Conservation (phyloP, 2,888 invertebrate species). For the Prosopocoilus inquinatus region DNA sequence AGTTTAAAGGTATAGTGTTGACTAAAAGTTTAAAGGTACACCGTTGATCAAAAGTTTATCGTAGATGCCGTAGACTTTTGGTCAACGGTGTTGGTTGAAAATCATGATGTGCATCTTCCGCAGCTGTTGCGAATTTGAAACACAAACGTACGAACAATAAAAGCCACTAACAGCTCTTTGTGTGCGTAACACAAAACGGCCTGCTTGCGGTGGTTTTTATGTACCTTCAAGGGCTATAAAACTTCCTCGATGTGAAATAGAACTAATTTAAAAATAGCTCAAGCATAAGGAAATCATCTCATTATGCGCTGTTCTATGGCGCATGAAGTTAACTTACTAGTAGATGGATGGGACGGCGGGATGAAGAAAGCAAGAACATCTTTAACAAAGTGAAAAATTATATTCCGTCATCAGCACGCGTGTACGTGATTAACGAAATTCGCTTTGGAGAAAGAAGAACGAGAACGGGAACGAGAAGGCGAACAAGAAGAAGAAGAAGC, state of each 20-base stretch:
- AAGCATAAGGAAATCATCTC: conserved; percentile 18
- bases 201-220: neutral
- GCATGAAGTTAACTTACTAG: conserved; percentile 20
- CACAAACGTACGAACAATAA: too few relatives aligned
- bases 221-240: conserved; percentile 14
- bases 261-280: conserved; percentile 19
- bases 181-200: neutral
- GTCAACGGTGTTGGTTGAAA: too few relatives aligned
- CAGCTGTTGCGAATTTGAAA: too few relatives aligned
- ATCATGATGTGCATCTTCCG: too few relatives aligned
- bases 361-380: conserved; percentile 4
- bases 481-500: too few relatives aligned
- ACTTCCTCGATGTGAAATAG: conserved; percentile 20
- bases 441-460: too few relatives aligned
- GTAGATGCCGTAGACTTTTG: too few relatives aligned
- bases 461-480: too few relatives aligned
- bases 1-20: too few relatives aligned
- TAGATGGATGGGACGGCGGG: neutral
- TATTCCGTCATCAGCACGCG: neutral
- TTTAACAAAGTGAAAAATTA: conserved; percentile 15
- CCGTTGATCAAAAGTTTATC: too few relatives aligned
- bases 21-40: too few relatives aligned
- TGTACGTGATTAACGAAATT: neutral
- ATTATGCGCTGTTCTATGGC: conserved; percentile 21
- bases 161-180: too few relatives aligned